phyloP scores from a whole-genome alignment of 2,888 invertebrate genomes.

The Callyntrura sp. region DNA sequence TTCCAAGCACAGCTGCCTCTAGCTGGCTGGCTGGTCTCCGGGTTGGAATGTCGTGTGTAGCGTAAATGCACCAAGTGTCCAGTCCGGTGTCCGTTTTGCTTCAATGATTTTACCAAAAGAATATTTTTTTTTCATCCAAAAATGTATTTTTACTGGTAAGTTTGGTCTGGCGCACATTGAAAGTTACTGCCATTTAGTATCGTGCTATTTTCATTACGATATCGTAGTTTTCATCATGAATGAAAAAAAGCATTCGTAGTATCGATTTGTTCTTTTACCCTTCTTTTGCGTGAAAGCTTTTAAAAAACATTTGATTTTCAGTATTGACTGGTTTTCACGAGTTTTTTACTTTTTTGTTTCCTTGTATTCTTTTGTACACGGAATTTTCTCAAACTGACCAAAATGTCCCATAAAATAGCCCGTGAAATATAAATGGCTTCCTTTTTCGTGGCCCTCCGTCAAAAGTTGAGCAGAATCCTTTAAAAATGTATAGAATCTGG shows the following conservation, averaged over 20 bases:
- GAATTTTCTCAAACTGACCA: constrained; percentile 77
- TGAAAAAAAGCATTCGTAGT: background rate
- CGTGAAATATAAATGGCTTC: constrained; percentile 83
- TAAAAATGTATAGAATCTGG: background rate
- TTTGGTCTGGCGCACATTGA: background rate
- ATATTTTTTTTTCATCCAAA: background rate
- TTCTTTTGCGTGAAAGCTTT: background rate
- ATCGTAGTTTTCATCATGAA: constrained; percentile 6
- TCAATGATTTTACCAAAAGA: background rate
- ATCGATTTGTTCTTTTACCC: constrained; percentile 44
- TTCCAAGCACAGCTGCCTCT: constrained; percentile 54
- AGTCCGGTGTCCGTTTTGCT: background rate
- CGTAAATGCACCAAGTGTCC: constrained; percentile 60
- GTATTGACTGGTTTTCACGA: constrained; percentile 29
- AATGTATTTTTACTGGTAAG: background rate
- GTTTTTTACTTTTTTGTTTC: background rate
- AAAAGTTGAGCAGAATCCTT: background rate
- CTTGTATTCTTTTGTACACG: background rate
- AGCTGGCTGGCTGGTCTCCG: background rate
- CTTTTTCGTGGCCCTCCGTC: constrained; percentile 67
- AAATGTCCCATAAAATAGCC: constrained; percentile 81
- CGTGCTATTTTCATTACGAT: background rate
- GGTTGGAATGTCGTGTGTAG: background rate
- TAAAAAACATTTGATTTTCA: constrained; percentile 29
- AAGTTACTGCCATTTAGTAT: background rate